phyloP scores from a whole-genome alignment of 2,113 vertebrate genomes.

The Trachemys scripta region DNA sequence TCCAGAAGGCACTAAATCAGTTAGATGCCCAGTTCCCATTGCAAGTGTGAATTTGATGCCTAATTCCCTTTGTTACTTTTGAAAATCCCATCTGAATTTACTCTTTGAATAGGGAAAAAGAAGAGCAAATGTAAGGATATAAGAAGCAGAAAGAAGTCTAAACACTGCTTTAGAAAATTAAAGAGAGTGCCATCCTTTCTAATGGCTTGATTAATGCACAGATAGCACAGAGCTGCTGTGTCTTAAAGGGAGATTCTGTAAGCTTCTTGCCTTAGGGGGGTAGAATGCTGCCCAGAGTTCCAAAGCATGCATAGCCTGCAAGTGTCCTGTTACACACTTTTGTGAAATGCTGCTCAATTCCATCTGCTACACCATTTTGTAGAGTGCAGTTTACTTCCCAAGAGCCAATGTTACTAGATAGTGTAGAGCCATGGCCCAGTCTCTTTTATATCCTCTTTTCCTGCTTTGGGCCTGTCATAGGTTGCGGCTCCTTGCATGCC shows the following conservation, averaged over 20 bases:
- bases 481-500: no score
- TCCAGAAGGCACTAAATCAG: background rate
- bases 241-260: background rate
- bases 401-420: background rate
- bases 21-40: background rate
- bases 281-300: background rate
- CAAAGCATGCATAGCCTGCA: background rate
- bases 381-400: background rate
- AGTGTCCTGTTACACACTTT: background rate
- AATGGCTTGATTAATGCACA: background rate
- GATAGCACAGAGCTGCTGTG: background rate
- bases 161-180: background rate
- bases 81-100: background rate
- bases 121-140: background rate
- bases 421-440: background rate
- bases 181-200: background rate
- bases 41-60: fast-evolving
- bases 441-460: background rate
- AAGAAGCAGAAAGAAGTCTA: background rate
- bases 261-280: background rate
- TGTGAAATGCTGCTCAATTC: background rate
- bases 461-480: background rate
- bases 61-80: background rate
- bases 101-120: background rate
- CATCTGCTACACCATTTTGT: background rate